Evolutionary conservation across 2,888 invertebrate species (phyloP).

Genomic region (Strigamia maritima): DNA sequence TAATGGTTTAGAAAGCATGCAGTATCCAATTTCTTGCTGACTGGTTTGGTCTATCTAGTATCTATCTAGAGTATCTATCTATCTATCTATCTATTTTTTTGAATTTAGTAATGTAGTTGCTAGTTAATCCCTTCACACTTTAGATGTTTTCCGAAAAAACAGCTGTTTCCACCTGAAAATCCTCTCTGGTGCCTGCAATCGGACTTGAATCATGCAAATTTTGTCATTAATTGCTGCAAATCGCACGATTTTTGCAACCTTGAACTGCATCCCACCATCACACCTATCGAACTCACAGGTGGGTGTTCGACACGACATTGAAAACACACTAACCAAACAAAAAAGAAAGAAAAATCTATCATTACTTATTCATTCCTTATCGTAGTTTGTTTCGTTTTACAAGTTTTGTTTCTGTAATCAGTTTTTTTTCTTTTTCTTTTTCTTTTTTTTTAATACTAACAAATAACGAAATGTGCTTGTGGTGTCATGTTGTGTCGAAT

Average conservation of each 20-base stretch:
- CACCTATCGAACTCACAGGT: constrained; percentile 27
- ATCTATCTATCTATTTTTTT: no score
- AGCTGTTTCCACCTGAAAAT: constrained; percentile 63
- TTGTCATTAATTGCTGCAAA: constrained; percentile 78
- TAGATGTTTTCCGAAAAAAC: constrained; percentile 58
- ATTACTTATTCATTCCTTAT: not conserved
- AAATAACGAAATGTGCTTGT: not conserved
- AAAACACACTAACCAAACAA: not conserved
- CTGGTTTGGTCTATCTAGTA: constrained; percentile 6
- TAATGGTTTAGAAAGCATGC: constrained; percentile 2
- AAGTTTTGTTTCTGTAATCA: not conserved
- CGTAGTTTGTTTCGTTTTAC: not conserved
- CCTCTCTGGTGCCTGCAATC: constrained; percentile 77
- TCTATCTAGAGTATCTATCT: no score
- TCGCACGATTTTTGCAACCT: constrained; percentile 71
- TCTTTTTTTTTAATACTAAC: not conserved
- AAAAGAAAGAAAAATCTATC: not conserved
- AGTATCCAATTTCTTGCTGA: not conserved
- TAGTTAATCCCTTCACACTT: constrained; percentile 15
- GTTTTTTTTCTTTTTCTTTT: not conserved
- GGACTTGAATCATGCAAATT: constrained; percentile 69
- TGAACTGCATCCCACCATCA: constrained; percentile 62
- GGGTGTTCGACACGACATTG: constrained; percentile 27
- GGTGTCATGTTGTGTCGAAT: constrained; percentile 9
- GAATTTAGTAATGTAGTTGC: not conserved